Base-by-base conservation (phyloP, 1,140 invertebrate genomes). In the Drosophila watanabei region DNA sequence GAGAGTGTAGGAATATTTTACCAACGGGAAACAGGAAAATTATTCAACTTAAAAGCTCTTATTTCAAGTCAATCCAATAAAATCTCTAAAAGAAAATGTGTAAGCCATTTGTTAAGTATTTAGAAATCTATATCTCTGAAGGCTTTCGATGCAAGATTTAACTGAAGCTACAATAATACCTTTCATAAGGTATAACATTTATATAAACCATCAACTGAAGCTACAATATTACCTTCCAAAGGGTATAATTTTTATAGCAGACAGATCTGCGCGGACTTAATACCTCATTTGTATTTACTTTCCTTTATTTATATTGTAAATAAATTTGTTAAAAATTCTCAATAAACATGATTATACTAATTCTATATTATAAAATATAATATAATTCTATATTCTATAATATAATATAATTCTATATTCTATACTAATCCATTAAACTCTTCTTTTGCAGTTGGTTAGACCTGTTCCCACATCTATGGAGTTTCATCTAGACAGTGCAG, bases 401-500 rank as follows among this genome's bases (percentile, higher is more conserved):
- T n/a, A n/a, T n/a, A n/a, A n/a, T n/a, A n/a, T 39, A 16, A n/a
- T 41, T 5, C 28, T 8, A 1, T 41, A 52, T 63, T 46, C n/a
- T n/a, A n/a, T n/a, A n/a, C n/a, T n/a, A n/a, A n/a, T n/a, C n/a
- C n/a, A n/a, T n/a, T n/a, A n/a, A n/a, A n/a, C 28, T 13, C 41
- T 72, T 30, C 49, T 51, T 2, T 28, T 93, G 5, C 81, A 93
- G 93, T 80, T 93, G 79, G 91, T 88, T 91, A 80, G 91, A 92
- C 93, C 91, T 92, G 92, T 96, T 94, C 95, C 96, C 95, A 97
- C 97, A 97, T 98, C 97, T 97, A 98, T 98, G 97, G 97, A 98
- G 97, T 98, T 98, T 97, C 96, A 97, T 95, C 96, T 97, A 96
- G 97, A 97, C 95, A 97, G 97, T 94, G 97, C 97, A 95, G 97